Base-by-base conservation (phyloP, 2,888 invertebrate genomes). In the Parasteatoda lunata region DNA sequence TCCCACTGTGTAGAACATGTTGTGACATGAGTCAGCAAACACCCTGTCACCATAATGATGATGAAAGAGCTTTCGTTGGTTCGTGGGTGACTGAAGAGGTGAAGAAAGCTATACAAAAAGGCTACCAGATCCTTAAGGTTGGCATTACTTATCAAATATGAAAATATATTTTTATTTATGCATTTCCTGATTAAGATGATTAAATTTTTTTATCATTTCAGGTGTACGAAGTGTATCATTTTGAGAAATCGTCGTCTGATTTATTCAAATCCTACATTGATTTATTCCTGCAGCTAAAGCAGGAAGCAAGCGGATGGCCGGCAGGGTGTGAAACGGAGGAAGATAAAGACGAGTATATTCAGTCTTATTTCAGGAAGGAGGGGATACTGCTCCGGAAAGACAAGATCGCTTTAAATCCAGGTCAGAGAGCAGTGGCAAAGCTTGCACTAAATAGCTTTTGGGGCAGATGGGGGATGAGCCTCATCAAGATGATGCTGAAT, bases 261-360 rank as follows among this genome's bases (percentile, higher is more conserved):
- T 15, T 77, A 13, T 77, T 77, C 0, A 69, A 15, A 11, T 66
- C 68, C 5, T 68, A 77, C 51, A 77, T 77, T 6, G 52, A 77
- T 45, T 15, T 69, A 51, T 77, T 77, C 52, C 11, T 77, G 45
- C 66, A 77, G 51, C 66, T 77, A 48, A 77, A 77, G 49, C 77
- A 77, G 45, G 68, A 77, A 47, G 68, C 68, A n/a, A 77, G 68
- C 45, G 77, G 77, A 1, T 77, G 77, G 68, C 77, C 77, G 6
- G 11, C 30, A 9, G 54, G 15, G 2, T 68, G 77, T 51, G 30
- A n/a, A 13, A 68, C 66, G 3, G 5, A 49, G 9, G 77, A 51
- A 45, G 4, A 49, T 0, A n/a, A 45, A 13, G 13, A 3, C 3
- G 49, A 77, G n/a, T 68, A 77, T 51, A 77, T 77, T 49, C 15